phyloP scores from a whole-genome alignment of 2,113 vertebrate species.

The Pelmatolapia mariae region DNA sequence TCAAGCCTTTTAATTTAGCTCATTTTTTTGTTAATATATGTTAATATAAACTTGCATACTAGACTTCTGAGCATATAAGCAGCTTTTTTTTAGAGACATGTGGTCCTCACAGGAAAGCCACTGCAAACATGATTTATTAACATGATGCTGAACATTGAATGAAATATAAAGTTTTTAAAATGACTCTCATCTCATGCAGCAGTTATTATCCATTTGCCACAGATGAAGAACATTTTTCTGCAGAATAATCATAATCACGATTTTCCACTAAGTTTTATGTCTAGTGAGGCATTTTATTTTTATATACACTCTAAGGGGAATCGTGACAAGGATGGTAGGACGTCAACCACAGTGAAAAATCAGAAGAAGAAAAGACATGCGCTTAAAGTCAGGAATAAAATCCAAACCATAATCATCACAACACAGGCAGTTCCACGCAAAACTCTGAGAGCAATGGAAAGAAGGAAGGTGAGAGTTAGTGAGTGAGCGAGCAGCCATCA shows the following conservation, averaged over 20 bases:
- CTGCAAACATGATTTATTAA: not conserved
- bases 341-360: not conserved
- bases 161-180: not conserved
- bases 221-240: not conserved
- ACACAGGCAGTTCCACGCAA: not conserved
- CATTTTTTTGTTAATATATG: not conserved
- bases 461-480: not conserved
- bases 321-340: not conserved
- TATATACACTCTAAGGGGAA: not conserved
- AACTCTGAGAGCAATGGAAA: not conserved
- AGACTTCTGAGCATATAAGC: not conserved
- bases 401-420: not conserved
- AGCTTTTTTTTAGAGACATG: not conserved
- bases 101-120: not conserved
- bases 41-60: not conserved
- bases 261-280: not conserved
- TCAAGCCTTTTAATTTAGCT: not conserved
- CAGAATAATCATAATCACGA: not conserved
- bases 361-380: not conserved
- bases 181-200: not conserved
- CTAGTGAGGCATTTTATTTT: not conserved
- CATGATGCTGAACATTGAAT: not conserved
- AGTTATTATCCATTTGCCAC: not conserved
- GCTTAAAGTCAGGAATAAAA: not conserved
- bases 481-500: not conserved